A percentile compares a stretch with the other conserved stretches of the same genome.
Evolutionary conservation across 1,140 invertebrate genomes (phyloP).

Genomic region (Paraescarpia echinospica): DNA sequence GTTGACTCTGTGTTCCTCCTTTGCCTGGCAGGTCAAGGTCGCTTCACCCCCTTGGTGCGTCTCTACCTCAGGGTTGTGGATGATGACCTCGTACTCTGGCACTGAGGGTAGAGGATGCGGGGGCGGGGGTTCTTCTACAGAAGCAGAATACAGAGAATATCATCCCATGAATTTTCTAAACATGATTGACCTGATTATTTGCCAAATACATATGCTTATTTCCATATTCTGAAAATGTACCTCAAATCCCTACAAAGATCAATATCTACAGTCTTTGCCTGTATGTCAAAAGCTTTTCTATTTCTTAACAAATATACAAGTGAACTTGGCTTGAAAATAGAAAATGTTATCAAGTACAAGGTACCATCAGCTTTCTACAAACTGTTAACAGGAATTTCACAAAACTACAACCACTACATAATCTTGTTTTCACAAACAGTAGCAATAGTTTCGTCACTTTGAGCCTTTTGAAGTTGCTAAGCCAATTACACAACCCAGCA

Average conservation of each 20-base stretch:
- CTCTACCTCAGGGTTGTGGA: slow-evolving; percentile 58
- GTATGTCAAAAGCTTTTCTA: background rate
- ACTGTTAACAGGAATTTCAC: background rate
- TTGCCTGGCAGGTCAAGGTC: slow-evolving; percentile 48
- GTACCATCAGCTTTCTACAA: background rate
- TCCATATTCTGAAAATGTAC: background rate
- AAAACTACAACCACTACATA: background rate
- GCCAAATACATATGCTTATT: background rate
- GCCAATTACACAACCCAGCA: too few species aligned
- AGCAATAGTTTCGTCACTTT: too few species aligned
- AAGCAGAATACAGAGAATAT: background rate
- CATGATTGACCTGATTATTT: background rate
- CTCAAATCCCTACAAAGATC: background rate
- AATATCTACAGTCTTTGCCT: background rate
- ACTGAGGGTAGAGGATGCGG: background rate
- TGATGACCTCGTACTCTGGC: slow-evolving; percentile 56
- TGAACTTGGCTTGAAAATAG: background rate
- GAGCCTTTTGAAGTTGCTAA: too few species aligned
- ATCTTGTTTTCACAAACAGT: too few species aligned
- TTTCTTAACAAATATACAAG: background rate
- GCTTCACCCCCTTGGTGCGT: slow-evolving; percentile 40
- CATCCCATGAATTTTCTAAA: background rate
- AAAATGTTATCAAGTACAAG: background rate
- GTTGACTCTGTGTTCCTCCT: slow-evolving; percentile 24
- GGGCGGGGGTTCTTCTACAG: too few species aligned